Evolutionary conservation across 53 echinoderm and acorn worm species (phyloP), one percentile per base, ranked within the genome.

Genomic region (Arbacia lixula): DNA sequence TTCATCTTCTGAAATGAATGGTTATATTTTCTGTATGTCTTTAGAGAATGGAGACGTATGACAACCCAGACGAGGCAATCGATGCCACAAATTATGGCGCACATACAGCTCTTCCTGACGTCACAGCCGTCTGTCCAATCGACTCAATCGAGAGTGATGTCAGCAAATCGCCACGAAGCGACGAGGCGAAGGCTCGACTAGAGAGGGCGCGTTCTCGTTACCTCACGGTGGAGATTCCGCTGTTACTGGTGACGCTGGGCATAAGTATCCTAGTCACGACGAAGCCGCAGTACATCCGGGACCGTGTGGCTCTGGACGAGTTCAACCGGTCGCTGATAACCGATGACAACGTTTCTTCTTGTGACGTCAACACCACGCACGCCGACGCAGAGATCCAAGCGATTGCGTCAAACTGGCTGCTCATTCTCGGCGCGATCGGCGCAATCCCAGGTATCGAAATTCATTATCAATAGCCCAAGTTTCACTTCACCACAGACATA

Each of bases 121-220:
- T n/a, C n/a, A n/a, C n/a, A n/a, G n/a, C n/a, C n/a, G n/a, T n/a
- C n/a, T n/a, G n/a, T n/a, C n/a, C n/a, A n/a, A n/a, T n/a, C n/a
- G n/a, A n/a, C n/a, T n/a, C n/a, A n/a, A n/a, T n/a, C n/a, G n/a
- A n/a, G n/a, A n/a, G n/a, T n/a, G n/a, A n/a, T n/a, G n/a, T n/a
- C n/a, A n/a, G n/a, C n/a, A n/a, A n/a, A n/a, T n/a, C n/a, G n/a
- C n/a, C n/a, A n/a, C n/a, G n/a, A n/a, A n/a, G n/a, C n/a, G n/a
- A n/a, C n/a, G n/a, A n/a, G n/a, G n/a, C n/a, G n/a, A n/a, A 69
- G 26, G 46, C 3, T 38, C 12, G 21, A 4, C 65, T 81, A 0
- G n/a, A 81, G 82, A 81, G 82, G 64, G 82, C 82, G 82, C 82
- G 82, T 33, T 63, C 46, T 2, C 63, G 82, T 2, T 64, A 63